These are phyloP conservation scores for Steinernema feltiae DNA, from an alignment of 1,140 invertebrate genomes.

Conservation along the genomic window DNA sequence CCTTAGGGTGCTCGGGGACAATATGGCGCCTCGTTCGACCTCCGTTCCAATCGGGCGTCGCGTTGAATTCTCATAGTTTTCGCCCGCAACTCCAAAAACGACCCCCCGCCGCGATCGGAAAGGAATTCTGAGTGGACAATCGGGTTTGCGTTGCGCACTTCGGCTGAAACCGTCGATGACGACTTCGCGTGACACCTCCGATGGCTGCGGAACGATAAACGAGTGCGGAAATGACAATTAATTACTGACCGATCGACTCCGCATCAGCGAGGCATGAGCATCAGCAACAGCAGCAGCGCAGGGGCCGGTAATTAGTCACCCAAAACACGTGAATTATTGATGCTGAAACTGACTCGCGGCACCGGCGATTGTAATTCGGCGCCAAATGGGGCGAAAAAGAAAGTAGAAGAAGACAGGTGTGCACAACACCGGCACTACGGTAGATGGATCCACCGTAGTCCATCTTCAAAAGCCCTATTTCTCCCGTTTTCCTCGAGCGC, in stretches of 20 bases:
- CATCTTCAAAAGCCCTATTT: background rate
- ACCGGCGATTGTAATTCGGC: background rate
- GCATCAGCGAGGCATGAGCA: background rate
- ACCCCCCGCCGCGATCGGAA: background rate
- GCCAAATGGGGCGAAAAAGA: background rate
- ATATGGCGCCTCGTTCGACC: background rate
- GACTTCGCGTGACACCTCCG: background rate
- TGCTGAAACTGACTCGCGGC: slow-evolving; percentile 2
- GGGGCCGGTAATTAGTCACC: slow-evolving; percentile 13
- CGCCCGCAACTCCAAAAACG: background rate
- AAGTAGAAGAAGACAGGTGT: background rate
- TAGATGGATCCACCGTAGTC: background rate
- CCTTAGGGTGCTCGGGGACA: background rate
- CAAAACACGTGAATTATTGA: slow-evolving; percentile 11
- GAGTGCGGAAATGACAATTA: background rate
- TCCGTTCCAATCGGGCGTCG: background rate
- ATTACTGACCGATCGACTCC: background rate
- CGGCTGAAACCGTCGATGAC: background rate
- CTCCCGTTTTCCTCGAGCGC: background rate
- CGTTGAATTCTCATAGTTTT: background rate
- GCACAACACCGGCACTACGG: background rate
- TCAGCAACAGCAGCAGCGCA: background rate
- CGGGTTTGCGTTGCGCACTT: background rate
- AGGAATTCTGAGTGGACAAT: background rate
- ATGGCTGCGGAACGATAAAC: background rate